Conservation (phyloP, 2,797 vertebrate species). For the Pelochelys cantorii region DNA sequence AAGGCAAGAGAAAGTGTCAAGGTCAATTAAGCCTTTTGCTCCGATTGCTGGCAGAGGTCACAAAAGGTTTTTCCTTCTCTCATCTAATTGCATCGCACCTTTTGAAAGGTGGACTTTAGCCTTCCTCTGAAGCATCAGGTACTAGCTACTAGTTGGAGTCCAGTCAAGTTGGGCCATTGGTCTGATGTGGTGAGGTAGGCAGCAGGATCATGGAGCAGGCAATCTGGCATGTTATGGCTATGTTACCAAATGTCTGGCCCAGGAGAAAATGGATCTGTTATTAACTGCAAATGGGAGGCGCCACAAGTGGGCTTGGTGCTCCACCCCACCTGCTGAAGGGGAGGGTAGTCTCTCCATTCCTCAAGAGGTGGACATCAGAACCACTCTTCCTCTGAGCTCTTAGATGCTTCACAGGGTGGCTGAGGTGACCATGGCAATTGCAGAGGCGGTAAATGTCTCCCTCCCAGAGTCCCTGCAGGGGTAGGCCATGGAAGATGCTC, state of each 20-base stretch:
- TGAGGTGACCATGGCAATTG: too few species aligned
- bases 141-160: neutral
- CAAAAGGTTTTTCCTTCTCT: neutral
- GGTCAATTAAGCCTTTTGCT: neutral
- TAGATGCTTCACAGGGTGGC: too few species aligned
- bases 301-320: too few species aligned
- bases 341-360: too few species aligned
- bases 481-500: too few species aligned
- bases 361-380: too few species aligned
- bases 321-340: too few species aligned
- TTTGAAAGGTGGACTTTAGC: neutral
- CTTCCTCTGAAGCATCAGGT: neutral
- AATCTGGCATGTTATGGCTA: neutral
- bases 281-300: neutral
- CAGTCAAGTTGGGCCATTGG: neutral
- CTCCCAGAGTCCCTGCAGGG: too few species aligned
- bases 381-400: too few species aligned
- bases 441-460: too few species aligned
- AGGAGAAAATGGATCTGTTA: neutral
- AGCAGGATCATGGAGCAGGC: too few species aligned
- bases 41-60: neutral
- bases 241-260: neutral
- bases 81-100: neutral
- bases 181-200: neutral
- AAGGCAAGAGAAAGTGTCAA: neutral